A percentile compares a stretch with the other conserved stretches of the same genome.
Evolutionary conservation across 2,113 vertebrate species (phyloP).

Genomic region (Nothocercus julius): DNA sequence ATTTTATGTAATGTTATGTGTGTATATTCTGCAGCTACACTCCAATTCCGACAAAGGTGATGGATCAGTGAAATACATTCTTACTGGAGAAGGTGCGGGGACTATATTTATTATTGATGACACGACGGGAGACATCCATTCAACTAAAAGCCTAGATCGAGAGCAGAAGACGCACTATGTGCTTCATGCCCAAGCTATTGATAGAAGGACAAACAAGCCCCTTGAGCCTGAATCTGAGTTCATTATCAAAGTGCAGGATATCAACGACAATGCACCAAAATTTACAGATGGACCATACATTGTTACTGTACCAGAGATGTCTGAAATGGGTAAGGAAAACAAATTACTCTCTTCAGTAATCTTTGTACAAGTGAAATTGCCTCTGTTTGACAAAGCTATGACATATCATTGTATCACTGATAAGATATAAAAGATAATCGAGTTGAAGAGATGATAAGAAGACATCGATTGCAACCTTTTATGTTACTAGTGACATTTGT

Average conservation of each 20-base stretch:
- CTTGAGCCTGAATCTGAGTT: slow-evolving; percentile 97
- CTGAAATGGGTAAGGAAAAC: slow-evolving; percentile 91
- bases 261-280: slow-evolving; percentile 96
- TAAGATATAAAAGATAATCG: neutral
- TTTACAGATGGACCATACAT: slow-evolving; percentile 94
- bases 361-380: neutral
- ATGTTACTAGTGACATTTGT: neutral
- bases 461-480: neutral
- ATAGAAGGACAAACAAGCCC: slow-evolving; percentile 91
- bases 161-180: slow-evolving; percentile 96
- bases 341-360: neutral
- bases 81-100: slow-evolving; percentile 95
- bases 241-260: slow-evolving; percentile 99
- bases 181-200: slow-evolving; percentile 94
- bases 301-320: slow-evolving; percentile 95
- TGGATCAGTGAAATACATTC: slow-evolving; percentile 95
- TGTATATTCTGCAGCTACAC: slow-evolving; percentile 86
- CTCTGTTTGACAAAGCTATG: neutral
- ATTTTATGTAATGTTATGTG: slow-evolving; percentile 33
- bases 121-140: slow-evolving; percentile 95
- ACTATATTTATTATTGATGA: slow-evolving; percentile 97
- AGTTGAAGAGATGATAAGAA: neutral
- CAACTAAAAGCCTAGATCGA: slow-evolving; percentile 93
- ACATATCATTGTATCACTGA: neutral
- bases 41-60: slow-evolving; percentile 99